A percentile compares a stretch with the other conserved stretches of the same genome.
Conservation (phyloP, 64 coral and sea anemone species). For the Montipora foliosa region DNA sequence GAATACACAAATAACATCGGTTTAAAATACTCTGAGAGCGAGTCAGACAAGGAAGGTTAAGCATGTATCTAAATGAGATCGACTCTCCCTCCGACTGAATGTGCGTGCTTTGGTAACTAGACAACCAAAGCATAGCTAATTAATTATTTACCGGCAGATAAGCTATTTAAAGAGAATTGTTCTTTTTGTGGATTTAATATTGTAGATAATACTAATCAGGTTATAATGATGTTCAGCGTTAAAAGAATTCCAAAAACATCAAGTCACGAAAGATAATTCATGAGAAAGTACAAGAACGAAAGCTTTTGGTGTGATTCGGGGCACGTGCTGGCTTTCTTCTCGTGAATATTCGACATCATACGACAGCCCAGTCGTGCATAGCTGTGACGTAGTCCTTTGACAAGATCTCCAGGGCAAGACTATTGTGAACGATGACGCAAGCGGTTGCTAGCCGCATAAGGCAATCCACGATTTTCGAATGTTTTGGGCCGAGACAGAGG, state of each 20-base stretch:
- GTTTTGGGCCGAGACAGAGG: too few relatives aligned
- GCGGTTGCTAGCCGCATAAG: background rate
- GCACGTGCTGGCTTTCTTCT: background rate
- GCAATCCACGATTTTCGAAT: too few relatives aligned
- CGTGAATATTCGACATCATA: conserved; percentile 23
- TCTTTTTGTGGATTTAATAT: conserved; percentile 2
- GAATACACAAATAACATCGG: background rate
- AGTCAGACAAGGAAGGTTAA: background rate
- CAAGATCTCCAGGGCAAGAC: too few relatives aligned
- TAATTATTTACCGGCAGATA: background rate
- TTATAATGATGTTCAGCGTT: background rate
- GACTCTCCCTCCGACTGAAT: background rate
- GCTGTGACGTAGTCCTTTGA: background rate
- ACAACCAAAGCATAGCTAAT: background rate
- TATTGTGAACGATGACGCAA: background rate
- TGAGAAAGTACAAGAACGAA: background rate
- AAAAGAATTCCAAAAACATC: background rate
- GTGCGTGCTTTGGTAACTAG: background rate
- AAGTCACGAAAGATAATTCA: background rate
- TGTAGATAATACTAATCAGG: background rate
- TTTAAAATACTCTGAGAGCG: background rate
- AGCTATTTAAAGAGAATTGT: conserved; percentile 13
- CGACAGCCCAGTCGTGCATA: background rate
- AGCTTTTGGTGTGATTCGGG: background rate
- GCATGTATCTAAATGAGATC: background rate